phyloP scores from a whole-genome alignment of 2,113 vertebrate genomes.

The Cavia aperea region DNA sequence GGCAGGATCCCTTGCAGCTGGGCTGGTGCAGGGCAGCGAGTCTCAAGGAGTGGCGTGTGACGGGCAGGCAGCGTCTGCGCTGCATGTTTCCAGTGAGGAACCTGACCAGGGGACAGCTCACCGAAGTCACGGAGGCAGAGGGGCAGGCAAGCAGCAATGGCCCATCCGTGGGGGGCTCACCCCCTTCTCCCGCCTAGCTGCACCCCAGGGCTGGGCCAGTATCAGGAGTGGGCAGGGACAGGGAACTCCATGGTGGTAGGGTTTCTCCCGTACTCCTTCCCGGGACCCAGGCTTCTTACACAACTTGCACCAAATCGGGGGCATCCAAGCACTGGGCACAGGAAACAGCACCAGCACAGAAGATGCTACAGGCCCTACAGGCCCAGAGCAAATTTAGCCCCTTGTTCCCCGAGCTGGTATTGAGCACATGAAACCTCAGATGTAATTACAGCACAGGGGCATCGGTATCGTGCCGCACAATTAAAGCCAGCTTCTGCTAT shows the following conservation, averaged over 20 bases:
- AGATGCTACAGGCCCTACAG: neutral
- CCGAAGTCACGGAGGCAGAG: neutral
- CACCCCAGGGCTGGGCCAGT: neutral
- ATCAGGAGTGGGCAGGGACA: neutral
- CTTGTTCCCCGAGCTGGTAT: neutral
- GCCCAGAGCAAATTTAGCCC: neutral
- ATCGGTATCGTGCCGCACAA: constrained; percentile 25
- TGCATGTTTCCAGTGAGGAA: neutral
- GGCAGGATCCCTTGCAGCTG: neutral
- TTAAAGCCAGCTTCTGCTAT: constrained; percentile 52
- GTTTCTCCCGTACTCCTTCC: neutral
- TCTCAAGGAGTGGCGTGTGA: neutral
- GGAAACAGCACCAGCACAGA: neutral
- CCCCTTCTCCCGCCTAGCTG: rapidly evolving
- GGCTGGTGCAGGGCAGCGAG: neutral
- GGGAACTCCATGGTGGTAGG: neutral
- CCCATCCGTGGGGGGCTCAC: neutral
- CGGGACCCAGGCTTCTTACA: neutral
- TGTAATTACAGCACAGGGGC: constrained; percentile 38
- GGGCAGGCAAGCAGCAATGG: neutral
- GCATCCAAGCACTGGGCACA: neutral
- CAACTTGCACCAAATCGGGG: neutral
- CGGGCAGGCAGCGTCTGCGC: neutral
- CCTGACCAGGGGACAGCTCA: neutral
- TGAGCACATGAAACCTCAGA: neutral